Conservation (phyloP, 2,113 vertebrate species). For the Falcunculus frontatus region DNA sequence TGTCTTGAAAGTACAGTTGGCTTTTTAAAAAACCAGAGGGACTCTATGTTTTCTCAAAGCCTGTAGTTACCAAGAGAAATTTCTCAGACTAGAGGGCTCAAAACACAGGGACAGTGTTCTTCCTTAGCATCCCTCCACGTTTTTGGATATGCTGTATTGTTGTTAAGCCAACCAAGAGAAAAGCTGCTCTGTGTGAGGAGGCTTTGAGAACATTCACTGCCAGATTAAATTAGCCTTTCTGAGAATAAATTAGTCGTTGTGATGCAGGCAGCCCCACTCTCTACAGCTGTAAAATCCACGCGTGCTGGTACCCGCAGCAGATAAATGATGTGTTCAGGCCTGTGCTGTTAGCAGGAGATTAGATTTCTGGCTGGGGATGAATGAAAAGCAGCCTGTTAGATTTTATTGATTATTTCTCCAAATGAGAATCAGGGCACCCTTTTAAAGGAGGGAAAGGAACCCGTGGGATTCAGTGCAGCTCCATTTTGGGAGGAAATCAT, state of each 20-base stretch:
- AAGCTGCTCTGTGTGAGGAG: conserved; percentile 38
- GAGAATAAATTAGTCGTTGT: not conserved
- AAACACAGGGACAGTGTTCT: conserved; percentile 27
- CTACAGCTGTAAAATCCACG: not conserved
- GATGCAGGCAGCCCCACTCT: not conserved
- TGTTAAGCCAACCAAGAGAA: conserved; percentile 57
- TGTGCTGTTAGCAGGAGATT: not conserved
- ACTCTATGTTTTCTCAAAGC: not conserved
- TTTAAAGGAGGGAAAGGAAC: not conserved
- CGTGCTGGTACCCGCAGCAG: not conserved
- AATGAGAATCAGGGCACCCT: not conserved
- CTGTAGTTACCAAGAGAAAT: not conserved
- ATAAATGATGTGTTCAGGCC: not conserved
- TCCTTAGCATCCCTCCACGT: conserved; percentile 1
- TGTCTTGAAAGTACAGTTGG: not conserved
- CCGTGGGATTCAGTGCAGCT: not conserved
- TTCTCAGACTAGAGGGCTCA: not conserved
- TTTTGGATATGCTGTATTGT: conserved; percentile 42
- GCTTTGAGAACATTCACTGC: conserved; percentile 27
- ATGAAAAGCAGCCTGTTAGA: not conserved
- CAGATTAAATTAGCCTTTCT: conserved; percentile 44
- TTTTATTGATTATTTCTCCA: not conserved
- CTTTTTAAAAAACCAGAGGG: not conserved
- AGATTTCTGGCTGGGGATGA: not conserved
- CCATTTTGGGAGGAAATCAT: not conserved